Percentiles rank a stretch among this genome's conserved stretches.
Evolutionary conservation across 2,113 vertebrate genomes (phyloP).

Genomic region (Erythrocercus mccallii): DNA sequence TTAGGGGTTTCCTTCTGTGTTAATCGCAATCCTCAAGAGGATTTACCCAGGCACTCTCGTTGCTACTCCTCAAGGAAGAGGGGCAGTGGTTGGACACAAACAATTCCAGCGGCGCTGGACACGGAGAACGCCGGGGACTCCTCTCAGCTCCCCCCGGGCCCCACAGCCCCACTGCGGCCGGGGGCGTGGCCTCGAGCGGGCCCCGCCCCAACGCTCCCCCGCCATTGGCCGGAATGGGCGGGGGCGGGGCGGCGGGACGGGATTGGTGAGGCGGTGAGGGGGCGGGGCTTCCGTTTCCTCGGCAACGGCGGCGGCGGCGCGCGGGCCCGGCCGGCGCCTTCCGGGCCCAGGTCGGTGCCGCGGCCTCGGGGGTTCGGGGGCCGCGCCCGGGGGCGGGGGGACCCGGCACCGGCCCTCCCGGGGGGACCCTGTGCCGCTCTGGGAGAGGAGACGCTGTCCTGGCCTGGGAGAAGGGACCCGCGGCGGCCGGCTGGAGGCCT

Average conservation of each 20-base stretch:
- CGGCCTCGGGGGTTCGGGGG: not conserved
- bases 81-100: rapidly evolving
- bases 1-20: too few relatives aligned
- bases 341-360: not conserved
- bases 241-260: rapidly evolving
- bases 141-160: rapidly evolving
- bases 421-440: too few relatives aligned
- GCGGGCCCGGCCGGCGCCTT: not conserved
- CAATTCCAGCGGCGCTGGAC: rapidly evolving
- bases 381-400: not conserved
- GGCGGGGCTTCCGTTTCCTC: not conserved
- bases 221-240: not conserved
- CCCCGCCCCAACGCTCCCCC: rapidly evolving
- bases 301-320: constrained; percentile 9
- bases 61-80: rapidly evolving
- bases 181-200: rapidly evolving
- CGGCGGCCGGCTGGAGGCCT: not conserved
- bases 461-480: too few relatives aligned
- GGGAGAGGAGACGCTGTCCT: rapidly evolving
- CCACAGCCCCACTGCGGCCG: rapidly evolving
- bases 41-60: rapidly evolving
- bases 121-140: rapidly evolving
- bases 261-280: not conserved
- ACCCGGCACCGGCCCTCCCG: too few relatives aligned
- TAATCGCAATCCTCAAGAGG: not conserved